phyloP scores from a whole-genome alignment of 2,797 vertebrate genomes.

The Sebastiscus tertius region DNA sequence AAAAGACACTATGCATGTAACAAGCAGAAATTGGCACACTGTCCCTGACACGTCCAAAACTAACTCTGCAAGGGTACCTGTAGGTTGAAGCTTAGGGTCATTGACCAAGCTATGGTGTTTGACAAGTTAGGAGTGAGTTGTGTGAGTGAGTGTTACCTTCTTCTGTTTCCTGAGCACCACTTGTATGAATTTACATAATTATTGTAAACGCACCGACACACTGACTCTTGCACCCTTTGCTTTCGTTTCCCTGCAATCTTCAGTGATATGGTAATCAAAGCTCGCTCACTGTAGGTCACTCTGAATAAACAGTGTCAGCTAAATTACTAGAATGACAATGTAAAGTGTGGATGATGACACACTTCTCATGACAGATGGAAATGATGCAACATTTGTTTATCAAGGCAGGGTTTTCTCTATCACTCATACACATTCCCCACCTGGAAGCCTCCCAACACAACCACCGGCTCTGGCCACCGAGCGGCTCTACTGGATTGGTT shows the following conservation, averaged over 20 bases:
- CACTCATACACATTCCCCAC: slow-evolving; percentile 9
- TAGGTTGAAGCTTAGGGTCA: background rate
- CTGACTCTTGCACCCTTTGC: slow-evolving; percentile 22
- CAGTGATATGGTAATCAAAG: slow-evolving; percentile 27
- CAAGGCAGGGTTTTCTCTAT: background rate
- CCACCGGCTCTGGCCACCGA: background rate
- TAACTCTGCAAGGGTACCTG: background rate
- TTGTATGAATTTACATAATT: slow-evolving; percentile 1
- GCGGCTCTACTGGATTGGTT: background rate
- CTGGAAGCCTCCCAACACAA: background rate
- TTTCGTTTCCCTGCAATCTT: slow-evolving; percentile 31
- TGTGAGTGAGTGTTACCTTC: background rate
- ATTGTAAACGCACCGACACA: background rate
- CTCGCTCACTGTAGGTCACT: slow-evolving; percentile 12
- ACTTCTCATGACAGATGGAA: slow-evolving; percentile 31
- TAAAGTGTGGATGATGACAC: slow-evolving; percentile 43
- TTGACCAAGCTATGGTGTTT: background rate
- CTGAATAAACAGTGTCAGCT: slow-evolving; percentile 36
- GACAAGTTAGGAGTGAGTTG: background rate
- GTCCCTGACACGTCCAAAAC: too few relatives aligned
- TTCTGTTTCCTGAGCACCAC: slow-evolving; percentile 1
- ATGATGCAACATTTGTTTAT: slow-evolving; percentile 35
- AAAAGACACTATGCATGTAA: too few relatives aligned
- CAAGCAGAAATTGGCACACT: too few relatives aligned
- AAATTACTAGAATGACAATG: slow-evolving; percentile 36